A percentile compares a stretch with the other conserved stretches of the same genome.
Evolutionary conservation across 2,888 invertebrate genomes (phyloP).

Genomic region (Phragmatobia fuliginosa): DNA sequence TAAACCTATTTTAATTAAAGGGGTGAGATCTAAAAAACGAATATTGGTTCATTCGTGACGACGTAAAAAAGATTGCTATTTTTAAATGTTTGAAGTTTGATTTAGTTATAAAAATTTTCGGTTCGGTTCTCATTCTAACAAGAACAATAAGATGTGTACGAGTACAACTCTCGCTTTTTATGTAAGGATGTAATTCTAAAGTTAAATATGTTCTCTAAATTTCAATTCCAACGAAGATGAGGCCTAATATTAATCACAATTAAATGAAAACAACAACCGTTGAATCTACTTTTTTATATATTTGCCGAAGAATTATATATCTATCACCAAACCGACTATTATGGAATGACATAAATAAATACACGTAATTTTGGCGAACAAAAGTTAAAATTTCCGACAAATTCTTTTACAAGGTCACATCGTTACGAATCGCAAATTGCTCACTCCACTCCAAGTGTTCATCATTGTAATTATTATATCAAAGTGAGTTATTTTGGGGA

Average conservation of each 20-base stretch:
- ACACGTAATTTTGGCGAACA: slow-evolving; percentile 40
- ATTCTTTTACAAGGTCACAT: slow-evolving; percentile 40
- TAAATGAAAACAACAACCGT: background rate
- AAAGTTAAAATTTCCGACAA: slow-evolving; percentile 40
- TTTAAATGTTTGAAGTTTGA: background rate
- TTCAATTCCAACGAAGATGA: too few relatives aligned
- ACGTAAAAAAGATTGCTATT: too few relatives aligned
- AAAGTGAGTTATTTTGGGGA: slow-evolving; percentile 24
- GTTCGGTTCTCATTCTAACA: too few relatives aligned
- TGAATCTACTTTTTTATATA: background rate
- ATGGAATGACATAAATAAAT: slow-evolving; percentile 38
- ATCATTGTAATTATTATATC: slow-evolving; percentile 38
- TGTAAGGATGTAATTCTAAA: background rate
- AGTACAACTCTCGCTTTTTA: too few relatives aligned
- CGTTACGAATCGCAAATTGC: slow-evolving; percentile 50
- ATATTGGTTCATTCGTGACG: too few relatives aligned
- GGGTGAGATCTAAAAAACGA: too few relatives aligned
- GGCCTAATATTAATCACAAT: background rate
- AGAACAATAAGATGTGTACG: too few relatives aligned
- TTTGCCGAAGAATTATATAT: slow-evolving; percentile 3
- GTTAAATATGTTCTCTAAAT: too few relatives aligned
- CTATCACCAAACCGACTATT: slow-evolving; percentile 31
- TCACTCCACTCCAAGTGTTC: slow-evolving; percentile 27
- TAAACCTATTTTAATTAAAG: background rate
- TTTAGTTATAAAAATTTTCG: background rate